Base-by-base conservation (phyloP, 1,140 invertebrate species). In the Drosophila virilis region DNA sequence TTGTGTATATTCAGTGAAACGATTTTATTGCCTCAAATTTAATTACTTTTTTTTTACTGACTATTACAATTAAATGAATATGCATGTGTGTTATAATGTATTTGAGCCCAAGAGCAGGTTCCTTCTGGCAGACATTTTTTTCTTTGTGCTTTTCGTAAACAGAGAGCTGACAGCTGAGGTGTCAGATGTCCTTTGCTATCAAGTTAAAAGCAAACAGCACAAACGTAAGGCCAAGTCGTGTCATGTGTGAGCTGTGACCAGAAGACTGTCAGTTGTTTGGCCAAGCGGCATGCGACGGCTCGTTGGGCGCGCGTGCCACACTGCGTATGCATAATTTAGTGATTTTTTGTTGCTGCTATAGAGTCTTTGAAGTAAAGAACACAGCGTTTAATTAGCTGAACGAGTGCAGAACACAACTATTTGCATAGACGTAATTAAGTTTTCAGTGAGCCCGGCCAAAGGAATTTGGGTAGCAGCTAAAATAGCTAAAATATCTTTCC, bases 401-500 rank as follows among this genome's bases (percentile, higher is more conserved):
- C 45, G 33, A 37, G 9, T 45, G 35, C 42, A 46, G 60, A 54
- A 54, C 32, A 40, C 59, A 46, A 61, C 43, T 52, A 46, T 66
- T 55, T 61, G 67, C 59, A 64, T 58, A 64, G 59, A 13, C 33
- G 48, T 71, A 84, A 84, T 84, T 86, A 86, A 86, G 77, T 86
- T 80, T 74, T 71, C 28, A 58, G 45, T 17, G 22, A 38, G 42
- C 45, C 22, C 33, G n/a, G 45, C n/a, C 59, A 54, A 55, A 33
- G 32, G 69, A 58, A 66, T 65, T 62, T 42, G 37, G 62, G 40
- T 38, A 50, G 35, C 51, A 57, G 58, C 60, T 79, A 59, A 83
- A 79, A 85, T 84, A 81, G 61, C 69, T 80, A 48, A 86, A 84
- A 85, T 82, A 85, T 85, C 86, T 85, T 75, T 85, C 82, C 82